Base-by-base conservation (phyloP, 2,888 invertebrate species). In the Cerastoderma edule region DNA sequence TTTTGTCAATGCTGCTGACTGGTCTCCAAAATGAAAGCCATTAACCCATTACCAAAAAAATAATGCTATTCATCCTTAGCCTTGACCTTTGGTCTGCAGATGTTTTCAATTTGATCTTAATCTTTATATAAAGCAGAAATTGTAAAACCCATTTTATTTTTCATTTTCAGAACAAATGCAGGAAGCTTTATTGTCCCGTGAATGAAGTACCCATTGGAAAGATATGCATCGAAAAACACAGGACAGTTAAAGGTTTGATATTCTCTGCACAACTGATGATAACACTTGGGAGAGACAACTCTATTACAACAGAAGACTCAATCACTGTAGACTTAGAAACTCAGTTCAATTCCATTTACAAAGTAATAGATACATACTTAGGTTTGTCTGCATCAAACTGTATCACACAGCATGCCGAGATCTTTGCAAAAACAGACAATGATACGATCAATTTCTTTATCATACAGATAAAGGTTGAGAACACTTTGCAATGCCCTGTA, bases 91-190 rank as follows among this genome's bases (percentile, higher is more conserved):
- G n/a, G n/a, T n/a, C n/a, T n/a, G n/a, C n/a, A n/a, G n/a, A n/a
- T n/a, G n/a, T n/a, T n/a, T n/a, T n/a, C n/a, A n/a, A n/a, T n/a
- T n/a, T n/a, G n/a, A n/a, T n/a, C n/a, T n/a, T n/a, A n/a, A n/a
- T n/a, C n/a, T n/a, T n/a, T n/a, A n/a, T n/a, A n/a, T n/a, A n/a
- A n/a, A n/a, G n/a, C n/a, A n/a, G n/a, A n/a, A n/a, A n/a, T n/a
- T 13, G 19, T 44, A 19, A 19, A 22, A 22, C 53, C 22, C 22
- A 53, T 19, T 19, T 30, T 28, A 13, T 33, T 67, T 65, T 10
- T 28, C 27, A 28, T 72, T n/a, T 67, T 60, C 74, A 74, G 74
- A 13, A 66, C 50, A 46, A 33, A 32, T 74, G 74, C 39, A 65
- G 67, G 8, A 33, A 27, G 39, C 56, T 74, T 30, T 16, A 35